phyloP scores from a whole-genome alignment of 2,113 vertebrate genomes.

The Ahaetulla prasina region DNA sequence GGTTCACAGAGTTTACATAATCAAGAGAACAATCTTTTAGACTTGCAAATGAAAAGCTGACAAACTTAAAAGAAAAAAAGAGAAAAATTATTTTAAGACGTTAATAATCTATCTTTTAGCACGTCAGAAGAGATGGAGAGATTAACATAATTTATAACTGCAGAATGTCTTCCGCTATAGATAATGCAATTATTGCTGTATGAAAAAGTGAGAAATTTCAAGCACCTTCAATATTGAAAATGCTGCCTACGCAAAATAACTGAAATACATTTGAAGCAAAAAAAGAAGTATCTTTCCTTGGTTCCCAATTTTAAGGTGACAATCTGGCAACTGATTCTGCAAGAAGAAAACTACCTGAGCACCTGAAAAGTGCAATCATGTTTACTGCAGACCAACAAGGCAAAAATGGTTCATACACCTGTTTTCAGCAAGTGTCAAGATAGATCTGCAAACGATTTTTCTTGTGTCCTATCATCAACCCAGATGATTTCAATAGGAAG shows the following conservation, averaged over 20 bases:
- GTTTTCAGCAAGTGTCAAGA: neutral
- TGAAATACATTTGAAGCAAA: neutral
- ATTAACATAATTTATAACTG: neutral
- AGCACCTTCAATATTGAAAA: conserved; percentile 3
- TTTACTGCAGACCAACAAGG: neutral
- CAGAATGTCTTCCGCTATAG: neutral
- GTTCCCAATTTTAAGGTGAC: neutral
- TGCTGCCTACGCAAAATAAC: neutral
- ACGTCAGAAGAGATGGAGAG: neutral
- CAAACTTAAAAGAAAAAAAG: neutral
- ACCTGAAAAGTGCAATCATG: neutral
- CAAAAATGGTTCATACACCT: conserved; percentile 7
- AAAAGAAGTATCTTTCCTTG: neutral
- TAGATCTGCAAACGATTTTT: neutral
- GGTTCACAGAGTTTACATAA: fast-evolving
- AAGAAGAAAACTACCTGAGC: neutral
- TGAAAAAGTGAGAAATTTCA: neutral
- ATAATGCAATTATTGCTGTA: conserved; percentile 41
- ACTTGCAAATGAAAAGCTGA: neutral
- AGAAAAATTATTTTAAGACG: neutral
- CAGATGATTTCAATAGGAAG: conserved; percentile 15
- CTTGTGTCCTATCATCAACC: fast-evolving
- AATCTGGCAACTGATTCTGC: neutral
- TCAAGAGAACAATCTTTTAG: neutral
- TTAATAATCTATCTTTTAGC: neutral